Conservation (phyloP, 2,113 vertebrate species). For the Tringa solitaria region DNA sequence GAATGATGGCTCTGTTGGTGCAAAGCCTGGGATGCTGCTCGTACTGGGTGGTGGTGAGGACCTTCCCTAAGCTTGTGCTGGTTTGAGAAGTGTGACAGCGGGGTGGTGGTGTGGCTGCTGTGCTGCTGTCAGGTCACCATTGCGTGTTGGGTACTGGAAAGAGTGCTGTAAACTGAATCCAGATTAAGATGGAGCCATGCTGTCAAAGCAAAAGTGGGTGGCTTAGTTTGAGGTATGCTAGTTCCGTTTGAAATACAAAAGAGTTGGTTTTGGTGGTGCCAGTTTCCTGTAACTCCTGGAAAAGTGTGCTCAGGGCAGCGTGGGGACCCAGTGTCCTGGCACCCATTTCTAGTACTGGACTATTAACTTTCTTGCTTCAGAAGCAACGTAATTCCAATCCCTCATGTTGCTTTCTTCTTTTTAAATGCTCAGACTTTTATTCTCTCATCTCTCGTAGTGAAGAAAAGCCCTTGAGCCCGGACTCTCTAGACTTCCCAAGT, state of each 20-base stretch:
- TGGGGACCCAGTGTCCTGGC: background rate
- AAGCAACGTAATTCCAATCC: background rate
- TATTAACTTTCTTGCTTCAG: background rate
- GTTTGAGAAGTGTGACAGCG: background rate
- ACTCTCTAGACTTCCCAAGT: background rate
- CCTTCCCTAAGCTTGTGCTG: background rate
- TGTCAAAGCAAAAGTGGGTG: background rate
- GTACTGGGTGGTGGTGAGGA: accelerated
- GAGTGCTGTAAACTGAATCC: background rate
- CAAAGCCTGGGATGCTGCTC: background rate
- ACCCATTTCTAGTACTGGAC: background rate
- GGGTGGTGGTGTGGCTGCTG: background rate
- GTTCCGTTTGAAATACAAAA: background rate
- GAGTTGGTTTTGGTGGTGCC: background rate
- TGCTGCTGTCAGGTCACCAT: background rate
- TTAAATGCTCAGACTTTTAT: background rate
- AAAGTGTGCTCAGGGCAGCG: background rate
- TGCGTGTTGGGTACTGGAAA: accelerated
- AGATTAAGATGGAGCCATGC: background rate
- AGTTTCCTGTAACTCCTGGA: background rate
- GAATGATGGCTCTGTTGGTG: accelerated
- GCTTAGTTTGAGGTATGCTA: background rate
- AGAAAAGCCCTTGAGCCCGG: background rate
- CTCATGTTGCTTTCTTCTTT: background rate
- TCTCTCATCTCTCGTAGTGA: background rate